These are phyloP conservation scores for Pteria penguin DNA, from an alignment of 2,888 invertebrate genomes.

Conservation along the genomic window DNA sequence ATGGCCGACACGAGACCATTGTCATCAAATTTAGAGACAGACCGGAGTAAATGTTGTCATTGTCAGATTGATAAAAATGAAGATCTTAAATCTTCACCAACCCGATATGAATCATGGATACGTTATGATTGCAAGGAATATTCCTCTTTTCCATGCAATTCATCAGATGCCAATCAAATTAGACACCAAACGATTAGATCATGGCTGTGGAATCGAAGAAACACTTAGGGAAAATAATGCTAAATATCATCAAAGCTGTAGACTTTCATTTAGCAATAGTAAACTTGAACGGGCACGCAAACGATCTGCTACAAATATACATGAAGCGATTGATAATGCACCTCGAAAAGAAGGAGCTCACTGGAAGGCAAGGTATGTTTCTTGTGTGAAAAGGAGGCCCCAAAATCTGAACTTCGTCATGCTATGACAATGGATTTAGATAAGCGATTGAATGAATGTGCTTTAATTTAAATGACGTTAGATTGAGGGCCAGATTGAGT, in stretches of 20 bases:
- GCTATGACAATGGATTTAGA: conserved; percentile 51
- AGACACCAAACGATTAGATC: conserved; percentile 41
- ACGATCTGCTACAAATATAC: too few species aligned
- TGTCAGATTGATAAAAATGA: not conserved
- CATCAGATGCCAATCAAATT: conserved; percentile 47
- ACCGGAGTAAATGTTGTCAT: not conserved
- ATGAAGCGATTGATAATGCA: too few species aligned
- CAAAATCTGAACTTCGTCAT: conserved; percentile 32
- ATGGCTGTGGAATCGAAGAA: conserved; percentile 47
- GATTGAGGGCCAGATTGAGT: conserved; percentile 46
- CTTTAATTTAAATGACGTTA: conserved; percentile 46
- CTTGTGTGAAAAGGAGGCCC: conserved; percentile 38
- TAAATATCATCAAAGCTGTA: conserved; percentile 49
- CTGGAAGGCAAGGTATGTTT: conserved; percentile 26
- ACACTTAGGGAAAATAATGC: conserved; percentile 42
- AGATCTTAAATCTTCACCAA: not conserved
- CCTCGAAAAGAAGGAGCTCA: not conserved
- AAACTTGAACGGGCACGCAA: conserved; percentile 38
- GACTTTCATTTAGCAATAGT: conserved; percentile 42
- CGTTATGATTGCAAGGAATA: too few species aligned
- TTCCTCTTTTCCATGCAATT: too few species aligned
- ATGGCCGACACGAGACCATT: too few species aligned
- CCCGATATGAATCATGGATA: not conserved
- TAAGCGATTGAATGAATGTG: conserved; percentile 44
- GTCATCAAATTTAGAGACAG: too few species aligned